Evolutionary conservation across 2,797 vertebrate genomes (phyloP).

Genomic region (Eulemur albifrons): DNA sequence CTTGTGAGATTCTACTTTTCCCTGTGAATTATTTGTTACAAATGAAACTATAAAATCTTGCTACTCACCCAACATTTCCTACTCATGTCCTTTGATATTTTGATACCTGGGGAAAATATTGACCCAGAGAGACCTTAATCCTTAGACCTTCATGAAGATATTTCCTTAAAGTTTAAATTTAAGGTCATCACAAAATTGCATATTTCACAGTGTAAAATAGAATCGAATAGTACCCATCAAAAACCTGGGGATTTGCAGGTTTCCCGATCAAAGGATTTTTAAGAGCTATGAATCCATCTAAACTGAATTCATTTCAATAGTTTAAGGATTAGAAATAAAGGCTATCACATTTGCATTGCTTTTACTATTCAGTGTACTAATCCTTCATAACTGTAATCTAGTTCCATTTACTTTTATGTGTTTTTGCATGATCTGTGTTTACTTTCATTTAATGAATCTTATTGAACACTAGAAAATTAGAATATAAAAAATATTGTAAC

Average conservation of each 20-base stretch:
- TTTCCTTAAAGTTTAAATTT: slow-evolving; percentile 41
- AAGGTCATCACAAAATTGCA: neutral
- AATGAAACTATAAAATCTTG: neutral
- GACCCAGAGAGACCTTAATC: neutral
- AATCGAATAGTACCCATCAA: neutral
- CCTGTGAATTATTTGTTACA: slow-evolving; percentile 16
- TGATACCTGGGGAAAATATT: neutral
- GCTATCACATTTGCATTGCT: neutral
- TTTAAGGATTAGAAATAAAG: neutral
- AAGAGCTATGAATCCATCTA: neutral
- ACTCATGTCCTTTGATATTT: neutral
- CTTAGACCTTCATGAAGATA: neutral
- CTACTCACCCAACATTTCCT: neutral
- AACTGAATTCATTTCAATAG: neutral
- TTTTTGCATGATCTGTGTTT: slow-evolving; percentile 22
- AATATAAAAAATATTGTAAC: neutral
- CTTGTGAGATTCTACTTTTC: neutral
- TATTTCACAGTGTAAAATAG: neutral
- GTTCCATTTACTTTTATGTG: neutral
- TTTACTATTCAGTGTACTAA: neutral
- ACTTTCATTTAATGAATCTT: slow-evolving; percentile 1
- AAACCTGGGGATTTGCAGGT: neutral
- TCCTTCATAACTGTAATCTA: neutral
- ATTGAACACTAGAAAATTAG: neutral
- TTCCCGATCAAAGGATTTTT: slow-evolving; percentile 33